Evolutionary conservation across 2,113 vertebrate species (phyloP), one percentile per base, ranked within the genome.

Genomic region (Ramphastos sulfuratus): DNA sequence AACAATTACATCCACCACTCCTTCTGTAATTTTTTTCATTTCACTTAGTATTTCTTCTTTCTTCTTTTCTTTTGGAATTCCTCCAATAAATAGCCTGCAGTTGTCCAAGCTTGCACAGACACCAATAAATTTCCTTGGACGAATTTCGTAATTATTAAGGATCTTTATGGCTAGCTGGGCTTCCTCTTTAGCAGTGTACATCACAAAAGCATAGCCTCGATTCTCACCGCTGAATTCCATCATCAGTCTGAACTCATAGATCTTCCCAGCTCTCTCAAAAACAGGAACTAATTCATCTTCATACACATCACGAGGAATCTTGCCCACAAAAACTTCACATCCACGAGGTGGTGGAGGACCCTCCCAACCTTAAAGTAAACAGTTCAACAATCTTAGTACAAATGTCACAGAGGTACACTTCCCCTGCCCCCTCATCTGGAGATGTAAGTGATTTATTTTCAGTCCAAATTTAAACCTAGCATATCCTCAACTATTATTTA

Each of bases 141-240:
- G 98, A 94, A 99, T 98, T 95, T 99, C 98, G 5, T 97, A 98
- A 98, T 99, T 99, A 96, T 99, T 98, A 86, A 99, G 96, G 92
- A 98, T 98, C 94, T 97, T 98, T 94, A 99, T 99, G 81, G 99
- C 98, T 69, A 97, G 97, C 70, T 98, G 98, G 6, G 99, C 99
- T 27, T 98, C 98, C 89, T 99, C 99, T 90, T 98, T 99, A 74
- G 97, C 97, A 77, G 98, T 99, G 85, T 98, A 99, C 98, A 98
- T 99, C 82, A 99, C 98, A 94, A 99, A 99, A 78, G 98, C 99
- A 77, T 99, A 99, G 95, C 99, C 99, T 48, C 99, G 97, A 97
- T 99, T 99, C 94, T 99, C 98, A 56, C 99, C 99, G 52, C 98
- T 99, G 97, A 99, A 99, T 95, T 99, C 99, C 99, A 99, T 98